Conservation (phyloP, 2,113 vertebrate species). For the Engraulis encrasicolus region DNA sequence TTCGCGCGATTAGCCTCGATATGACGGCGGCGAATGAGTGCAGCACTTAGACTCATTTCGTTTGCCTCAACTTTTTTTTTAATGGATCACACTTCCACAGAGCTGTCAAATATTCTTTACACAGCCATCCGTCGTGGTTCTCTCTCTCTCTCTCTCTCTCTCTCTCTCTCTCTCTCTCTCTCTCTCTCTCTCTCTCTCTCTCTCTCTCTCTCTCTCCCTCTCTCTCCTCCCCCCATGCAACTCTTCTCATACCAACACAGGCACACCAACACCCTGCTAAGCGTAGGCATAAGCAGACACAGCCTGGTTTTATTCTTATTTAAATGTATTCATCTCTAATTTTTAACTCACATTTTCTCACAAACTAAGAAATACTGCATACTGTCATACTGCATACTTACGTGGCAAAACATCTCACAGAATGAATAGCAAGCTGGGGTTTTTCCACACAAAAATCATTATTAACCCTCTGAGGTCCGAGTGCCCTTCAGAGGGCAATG, state of each 20-base stretch:
- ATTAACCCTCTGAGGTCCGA: no score
- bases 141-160: neutral
- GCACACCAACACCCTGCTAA: constrained; percentile 8
- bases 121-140: constrained; percentile 5
- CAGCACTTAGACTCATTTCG: constrained; percentile 16
- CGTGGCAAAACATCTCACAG: neutral
- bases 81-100: constrained; percentile 21
- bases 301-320: neutral
- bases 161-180: neutral
- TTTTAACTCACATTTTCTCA: neutral
- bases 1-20: constrained; percentile 34
- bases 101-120: constrained; percentile 17
- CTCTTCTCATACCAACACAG: neutral
- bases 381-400: neutral
- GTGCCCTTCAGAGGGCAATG: no score
- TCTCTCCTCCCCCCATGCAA: neutral
- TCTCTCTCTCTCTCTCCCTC: neutral
- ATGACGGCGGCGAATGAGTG: constrained; percentile 22
- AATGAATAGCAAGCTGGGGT: neutral
- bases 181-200: neutral
- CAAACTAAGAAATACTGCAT: neutral
- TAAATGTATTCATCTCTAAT: no score
- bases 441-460: neutral
- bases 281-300: neutral
- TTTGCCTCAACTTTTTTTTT: constrained; percentile 22